Conservation (phyloP, 2,888 invertebrate genomes). For the Chrysotoxum bicinctum region DNA sequence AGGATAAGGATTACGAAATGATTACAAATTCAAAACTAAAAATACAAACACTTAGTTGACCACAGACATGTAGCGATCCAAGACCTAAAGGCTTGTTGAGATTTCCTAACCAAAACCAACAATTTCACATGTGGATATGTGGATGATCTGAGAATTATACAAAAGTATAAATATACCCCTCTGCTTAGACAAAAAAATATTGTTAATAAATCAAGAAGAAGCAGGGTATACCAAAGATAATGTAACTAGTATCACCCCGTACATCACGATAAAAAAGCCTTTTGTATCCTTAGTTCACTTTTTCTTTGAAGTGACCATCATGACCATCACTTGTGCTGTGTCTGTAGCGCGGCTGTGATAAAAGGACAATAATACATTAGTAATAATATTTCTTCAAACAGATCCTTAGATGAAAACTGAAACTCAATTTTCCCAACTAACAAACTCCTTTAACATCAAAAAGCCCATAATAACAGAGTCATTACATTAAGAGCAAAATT, state of each 20-base stretch:
- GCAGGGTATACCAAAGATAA: constrained; percentile 3
- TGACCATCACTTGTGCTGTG: constrained; percentile 1
- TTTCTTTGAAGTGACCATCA: constrained; percentile 62
- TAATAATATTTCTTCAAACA: constrained; percentile 39
- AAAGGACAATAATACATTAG: constrained; percentile 45
- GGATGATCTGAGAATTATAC: too few relatives aligned
- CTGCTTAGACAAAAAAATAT: neutral
- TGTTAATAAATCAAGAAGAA: neutral
- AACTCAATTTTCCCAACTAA: constrained; percentile 58
- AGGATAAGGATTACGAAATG: too few relatives aligned
- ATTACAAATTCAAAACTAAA: too few relatives aligned
- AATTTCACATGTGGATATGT: too few relatives aligned
- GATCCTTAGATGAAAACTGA: neutral
- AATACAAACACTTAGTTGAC: too few relatives aligned
- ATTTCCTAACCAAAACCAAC: too few relatives aligned
- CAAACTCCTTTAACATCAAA: constrained; percentile 69
- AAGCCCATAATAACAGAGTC: constrained; percentile 61
- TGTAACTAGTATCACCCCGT: constrained; percentile 32
- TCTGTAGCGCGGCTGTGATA: neutral
- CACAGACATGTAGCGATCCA: too few relatives aligned
- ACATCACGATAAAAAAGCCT: constrained; percentile 1
- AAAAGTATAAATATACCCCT: too few relatives aligned
- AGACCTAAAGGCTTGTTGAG: too few relatives aligned
- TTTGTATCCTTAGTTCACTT: constrained; percentile 27
- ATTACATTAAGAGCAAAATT: constrained; percentile 56